These are phyloP conservation scores for Lycocerus yunnanus DNA, from an alignment of 2,888 invertebrate species.

Conservation along the genomic window DNA sequence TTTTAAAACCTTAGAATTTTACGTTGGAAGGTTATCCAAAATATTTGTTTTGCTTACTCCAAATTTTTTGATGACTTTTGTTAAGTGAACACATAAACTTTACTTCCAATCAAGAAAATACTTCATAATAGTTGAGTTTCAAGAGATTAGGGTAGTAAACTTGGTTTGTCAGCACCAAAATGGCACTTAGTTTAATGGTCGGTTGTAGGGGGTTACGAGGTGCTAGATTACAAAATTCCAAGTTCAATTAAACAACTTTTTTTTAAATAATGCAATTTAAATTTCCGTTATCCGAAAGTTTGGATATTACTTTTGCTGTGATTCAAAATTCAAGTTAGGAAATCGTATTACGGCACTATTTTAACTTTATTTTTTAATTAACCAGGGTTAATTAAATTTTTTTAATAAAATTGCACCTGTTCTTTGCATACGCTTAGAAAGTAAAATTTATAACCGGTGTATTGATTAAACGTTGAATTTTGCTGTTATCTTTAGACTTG, in stretches of 20 bases:
- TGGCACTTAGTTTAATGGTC: background rate
- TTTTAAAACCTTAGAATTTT: background rate
- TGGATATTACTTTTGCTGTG: background rate
- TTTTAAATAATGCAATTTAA: background rate
- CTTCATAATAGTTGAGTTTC: conserved; percentile 1
- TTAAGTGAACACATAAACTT: conserved; percentile 1
- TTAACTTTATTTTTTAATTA: conserved; percentile 8
- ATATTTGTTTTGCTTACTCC: background rate
- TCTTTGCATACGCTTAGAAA: conserved; percentile 6
- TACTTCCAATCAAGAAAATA: conserved; percentile 6
- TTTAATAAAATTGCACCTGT: conserved; percentile 15
- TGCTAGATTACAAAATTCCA: background rate
- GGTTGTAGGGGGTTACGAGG: background rate
- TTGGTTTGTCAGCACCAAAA: background rate
- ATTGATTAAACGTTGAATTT: background rate
- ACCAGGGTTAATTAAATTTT: conserved; percentile 10
- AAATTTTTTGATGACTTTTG: background rate
- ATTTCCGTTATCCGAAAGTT: background rate
- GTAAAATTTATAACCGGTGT: background rate
- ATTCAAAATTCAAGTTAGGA: background rate
- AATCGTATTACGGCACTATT: background rate
- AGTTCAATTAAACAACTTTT: background rate
- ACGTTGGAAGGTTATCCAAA: background rate
- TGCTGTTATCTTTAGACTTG: background rate
- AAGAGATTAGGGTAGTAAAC: conserved; percentile 5